Base-by-base conservation (phyloP, 2,888 invertebrate genomes). In the Nymphalis urticae region DNA sequence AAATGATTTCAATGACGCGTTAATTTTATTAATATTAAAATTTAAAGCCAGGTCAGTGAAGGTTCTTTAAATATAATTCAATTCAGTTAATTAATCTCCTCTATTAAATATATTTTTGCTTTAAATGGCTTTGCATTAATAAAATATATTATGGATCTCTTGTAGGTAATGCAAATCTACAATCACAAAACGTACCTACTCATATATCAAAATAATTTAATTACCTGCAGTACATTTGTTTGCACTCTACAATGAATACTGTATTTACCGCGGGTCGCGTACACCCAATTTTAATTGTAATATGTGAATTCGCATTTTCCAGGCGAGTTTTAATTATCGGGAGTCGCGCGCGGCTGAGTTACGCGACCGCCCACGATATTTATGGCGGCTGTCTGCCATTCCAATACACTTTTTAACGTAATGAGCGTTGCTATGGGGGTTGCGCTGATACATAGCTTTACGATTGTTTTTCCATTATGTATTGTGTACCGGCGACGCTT, bases 291-390 rank as follows among this genome's bases (percentile, higher is more conserved):
- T 90, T 90, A 93, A 93, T 93, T 91, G 92, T 90, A 89, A 90
- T 90, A 92, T 92, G 92, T 90, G 92, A 89, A 91, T 90, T 90
- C 84, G 84, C 83, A 85, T 88, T 89, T 90, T 87, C 85, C 88
- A 83, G 88, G 85, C 87, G 93, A 93, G 92, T 93, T 93, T 93
- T 93, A 93, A 93, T 93, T 93, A 93, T 90, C 89, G 85, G 85
- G 84, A 89, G 90, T 91, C 90, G 89, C 87, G 90, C 84, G 83
- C 83, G 86, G 83, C 81, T 92, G 92, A 92, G 84, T 88, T 91
- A 92, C 91, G 90, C 93, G 93, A 93, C 93, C 93, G 90, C 93
- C 86, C 85, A 86, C 88, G 81, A 86, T 92, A 93, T 93, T 93
- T 93, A 93, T 93, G 88, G 85, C 87, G 79, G 82, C 85, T 83